Evolutionary conservation across 2,888 invertebrate species (phyloP).

Genomic region (Drosophila picticornis): DNA sequence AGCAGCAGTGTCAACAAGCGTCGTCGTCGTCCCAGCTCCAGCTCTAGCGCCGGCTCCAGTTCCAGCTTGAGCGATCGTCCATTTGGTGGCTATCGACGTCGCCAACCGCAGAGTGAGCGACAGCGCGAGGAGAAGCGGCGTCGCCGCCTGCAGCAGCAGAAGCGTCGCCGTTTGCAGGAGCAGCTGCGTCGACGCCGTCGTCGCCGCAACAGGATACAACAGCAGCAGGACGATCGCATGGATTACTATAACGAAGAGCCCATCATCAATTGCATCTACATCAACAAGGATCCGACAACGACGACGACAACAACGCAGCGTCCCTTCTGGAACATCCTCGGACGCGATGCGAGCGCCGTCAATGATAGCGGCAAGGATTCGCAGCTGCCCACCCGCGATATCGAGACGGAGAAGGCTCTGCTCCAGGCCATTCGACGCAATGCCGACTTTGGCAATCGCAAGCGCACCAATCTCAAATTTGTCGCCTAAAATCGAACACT

Average conservation of each 20-base stretch:
- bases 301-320: slow-evolving; percentile 75
- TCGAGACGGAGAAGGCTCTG: slow-evolving; percentile 32
- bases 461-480: slow-evolving; percentile 72
- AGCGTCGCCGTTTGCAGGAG: slow-evolving; percentile 49
- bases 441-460: slow-evolving; percentile 73
- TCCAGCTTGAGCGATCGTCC: slow-evolving; percentile 12
- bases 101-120: slow-evolving; percentile 49
- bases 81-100: slow-evolving; percentile 64
- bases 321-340: slow-evolving; percentile 82
- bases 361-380: background rate
- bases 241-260: slow-evolving; percentile 61
- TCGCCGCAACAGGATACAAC: slow-evolving; percentile 59
- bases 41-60: slow-evolving; percentile 9
- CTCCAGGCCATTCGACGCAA: slow-evolving; percentile 48
- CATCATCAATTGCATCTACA: slow-evolving; percentile 79
- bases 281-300: slow-evolving; percentile 68
- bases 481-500: slow-evolving; percentile 46
- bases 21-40: slow-evolving; percentile 36
- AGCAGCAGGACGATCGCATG: slow-evolving; percentile 27
- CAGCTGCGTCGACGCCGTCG: slow-evolving; percentile 49
- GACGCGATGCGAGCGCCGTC: slow-evolving; percentile 55
- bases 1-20: slow-evolving; percentile 39
- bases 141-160: slow-evolving; percentile 54
- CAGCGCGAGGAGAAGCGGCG: slow-evolving; percentile 35
- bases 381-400: slow-evolving; percentile 9